Base-by-base conservation (phyloP, 1,140 invertebrate species). In the Panagrolaimus sp. region DNA sequence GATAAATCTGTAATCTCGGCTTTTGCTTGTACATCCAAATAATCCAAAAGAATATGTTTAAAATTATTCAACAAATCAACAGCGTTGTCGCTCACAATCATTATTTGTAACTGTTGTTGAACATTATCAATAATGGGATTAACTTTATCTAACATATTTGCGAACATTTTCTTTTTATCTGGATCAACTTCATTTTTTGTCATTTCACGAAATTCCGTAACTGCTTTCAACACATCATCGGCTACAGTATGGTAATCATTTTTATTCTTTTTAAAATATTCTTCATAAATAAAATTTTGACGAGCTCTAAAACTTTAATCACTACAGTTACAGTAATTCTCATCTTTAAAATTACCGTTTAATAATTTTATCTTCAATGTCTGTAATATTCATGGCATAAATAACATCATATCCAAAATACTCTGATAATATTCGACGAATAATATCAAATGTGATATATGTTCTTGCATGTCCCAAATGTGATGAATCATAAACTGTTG, bases 381-480 rank as follows among this genome's bases (percentile, higher is more conserved):
- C 96, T 14, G 95, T 88, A 71, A 97, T 88, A 70, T 92, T 91
- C 94, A 98, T 98, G 1, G 94, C 93, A 87, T 95, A 98, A 44
- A 91, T 85, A 38, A 99, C 88, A 83, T 98, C 89, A 84, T 94
- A 98, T 27, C 91, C 90, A 86, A 99, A 99, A 84, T 98, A 98
- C 82, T 94, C 88, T 9, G 88, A 86, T 69, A 99, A 84, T 20
- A 99, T 89, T 80, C 96, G 86, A 65, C 96, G 87, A 44, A 99
- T 83, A 80, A 99, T 99, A 86, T 99, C 96, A 86, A 99, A 98
- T 5, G 95, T 94, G 80, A 99, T 96, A 82, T 98, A 99, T 13
- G 94, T 94, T 77, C 94, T 46, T 25, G 77, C 79, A 71, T 98
- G 96, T 7, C 96, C 96, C 96, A 99, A 98, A 84, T 99, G 96